phyloP scores from a whole-genome alignment of 2,113 vertebrate species.

The Holacanthus passer region DNA sequence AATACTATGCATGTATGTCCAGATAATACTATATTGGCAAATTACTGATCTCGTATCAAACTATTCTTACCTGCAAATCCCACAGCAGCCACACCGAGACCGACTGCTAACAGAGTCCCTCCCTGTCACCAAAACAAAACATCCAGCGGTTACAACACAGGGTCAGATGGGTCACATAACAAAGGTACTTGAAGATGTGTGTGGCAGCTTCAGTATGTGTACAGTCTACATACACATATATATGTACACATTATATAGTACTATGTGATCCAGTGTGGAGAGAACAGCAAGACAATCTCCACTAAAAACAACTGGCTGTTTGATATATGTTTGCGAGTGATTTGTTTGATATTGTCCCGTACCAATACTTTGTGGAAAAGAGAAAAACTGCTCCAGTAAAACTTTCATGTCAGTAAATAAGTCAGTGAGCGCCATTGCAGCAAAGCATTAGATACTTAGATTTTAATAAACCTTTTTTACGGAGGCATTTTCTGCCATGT shows the following conservation, averaged over 20 bases:
- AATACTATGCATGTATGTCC: background rate
- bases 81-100: conserved; percentile 91
- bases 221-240: no score
- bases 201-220: background rate
- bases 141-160: background rate
- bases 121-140: conserved; percentile 79
- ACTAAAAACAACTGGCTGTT: background rate
- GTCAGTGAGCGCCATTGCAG: background rate
- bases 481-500: no score
- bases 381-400: background rate
- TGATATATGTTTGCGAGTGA: background rate
- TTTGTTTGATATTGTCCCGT: background rate
- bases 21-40: background rate
- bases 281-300: background rate
- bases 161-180: background rate
- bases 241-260: no score
- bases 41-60: background rate
- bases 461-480: no score
- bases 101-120: conserved; percentile 88
- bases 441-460: background rate
- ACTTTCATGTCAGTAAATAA: background rate
- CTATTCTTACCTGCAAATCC: conserved; percentile 90
- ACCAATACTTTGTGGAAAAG: background rate
- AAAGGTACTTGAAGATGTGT: background rate
- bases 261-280: background rate